Conservation (phyloP, 2,797 vertebrate species). For the Myotis myotis region DNA sequence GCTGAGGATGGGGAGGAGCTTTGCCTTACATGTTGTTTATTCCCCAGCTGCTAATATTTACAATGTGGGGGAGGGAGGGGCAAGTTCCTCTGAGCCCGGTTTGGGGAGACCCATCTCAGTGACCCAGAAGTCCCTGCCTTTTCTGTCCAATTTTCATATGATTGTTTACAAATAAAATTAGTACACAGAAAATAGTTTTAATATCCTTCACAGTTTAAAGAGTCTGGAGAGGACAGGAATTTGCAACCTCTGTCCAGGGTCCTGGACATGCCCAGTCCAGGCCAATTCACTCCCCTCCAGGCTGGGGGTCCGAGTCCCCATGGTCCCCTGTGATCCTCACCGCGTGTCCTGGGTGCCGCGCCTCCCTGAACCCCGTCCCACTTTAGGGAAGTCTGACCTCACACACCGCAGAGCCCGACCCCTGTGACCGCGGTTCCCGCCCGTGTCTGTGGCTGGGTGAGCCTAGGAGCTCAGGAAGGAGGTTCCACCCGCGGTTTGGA, state of each 20-base stretch:
- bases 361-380: neutral
- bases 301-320: neutral
- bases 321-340: rapidly evolving
- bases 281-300: neutral
- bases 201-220: neutral
- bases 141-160: neutral
- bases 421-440: neutral
- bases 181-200: neutral
- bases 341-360: neutral
- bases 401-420: neutral
- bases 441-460: neutral
- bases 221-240: neutral
- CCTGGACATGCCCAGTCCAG: neutral
- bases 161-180: neutral
- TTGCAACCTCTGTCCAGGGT: neutral
- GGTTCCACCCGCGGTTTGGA: too few relatives aligned
- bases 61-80: too few relatives aligned
- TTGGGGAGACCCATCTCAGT: neutral
- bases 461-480: neutral
- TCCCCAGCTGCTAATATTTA: too few relatives aligned
- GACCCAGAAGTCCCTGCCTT: neutral
- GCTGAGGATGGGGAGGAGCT: too few relatives aligned
- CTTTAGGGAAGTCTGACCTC: neutral
- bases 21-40: neutral
- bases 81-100: rapidly evolving